Evolutionary conservation across 1,140 invertebrate genomes (phyloP), one percentile per base, ranked within the genome.

Genomic region (Rhagoletis pomonella): DNA sequence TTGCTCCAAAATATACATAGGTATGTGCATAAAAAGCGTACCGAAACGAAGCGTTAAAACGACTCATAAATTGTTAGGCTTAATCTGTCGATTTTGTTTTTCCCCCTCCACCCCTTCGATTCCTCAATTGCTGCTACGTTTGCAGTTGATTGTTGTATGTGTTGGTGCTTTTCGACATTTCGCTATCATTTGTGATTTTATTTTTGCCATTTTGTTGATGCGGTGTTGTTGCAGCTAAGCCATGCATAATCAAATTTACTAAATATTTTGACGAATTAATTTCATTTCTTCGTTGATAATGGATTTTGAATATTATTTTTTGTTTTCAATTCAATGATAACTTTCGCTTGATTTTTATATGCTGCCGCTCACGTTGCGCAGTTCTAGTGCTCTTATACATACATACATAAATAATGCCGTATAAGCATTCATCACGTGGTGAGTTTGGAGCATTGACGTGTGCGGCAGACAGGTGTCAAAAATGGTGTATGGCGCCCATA

Each of bases 31-130:
- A 19, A 4, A 81, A 81, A 55, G 60, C 29, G 9, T 14, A 39
- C 58, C 17, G 58, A 85, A 62, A 85, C 60, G 58, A 62, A 85
- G 39, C 84, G 84, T 62, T 86, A 67, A 67, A 67, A 12, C 62
- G 67, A 42, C 42, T 65, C 60, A 67, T 86, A 86, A 86, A 86
- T 86, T 86, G 17, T 86, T 64, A 55, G n/a, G 86, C 84, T 85
- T 85, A 60, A 85, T 85, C 84, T 85, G 55, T 85, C 62, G 50
- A 62, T 85, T 60, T 85, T 60, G 55, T 9, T 85, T 29, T 1
- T 1, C 29, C 1, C 29, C 29, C 29, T 29, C 29, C 29, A 0
- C 29, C 29, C 19, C 29, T 19, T 58, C 73, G 47, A 47, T 47
- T 81, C 55, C 55, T 55, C 55, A 17, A 17, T 81, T 81, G 47